These are phyloP conservation scores for Sebastes fasciatus DNA, from an alignment of 2,113 vertebrate species.

Conservation along the genomic window DNA sequence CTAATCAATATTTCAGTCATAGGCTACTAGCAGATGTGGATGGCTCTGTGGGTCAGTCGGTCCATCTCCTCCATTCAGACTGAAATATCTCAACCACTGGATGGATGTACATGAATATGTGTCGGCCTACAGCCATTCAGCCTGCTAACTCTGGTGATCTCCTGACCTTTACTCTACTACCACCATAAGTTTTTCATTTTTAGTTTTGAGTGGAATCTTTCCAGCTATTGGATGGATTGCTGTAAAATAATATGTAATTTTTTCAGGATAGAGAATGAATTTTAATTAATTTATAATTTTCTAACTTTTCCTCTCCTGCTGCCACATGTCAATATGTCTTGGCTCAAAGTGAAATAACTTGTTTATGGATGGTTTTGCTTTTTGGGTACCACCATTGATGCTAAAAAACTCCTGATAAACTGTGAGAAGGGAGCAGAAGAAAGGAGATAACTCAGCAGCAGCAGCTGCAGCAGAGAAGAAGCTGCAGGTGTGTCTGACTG, in stretches of 20 bases:
- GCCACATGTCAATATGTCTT: neutral
- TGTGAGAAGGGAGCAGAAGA: too few species aligned
- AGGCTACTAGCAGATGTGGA: neutral
- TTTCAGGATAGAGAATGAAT: neutral
- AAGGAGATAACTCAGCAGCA: too few species aligned
- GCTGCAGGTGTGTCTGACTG: too few species aligned
- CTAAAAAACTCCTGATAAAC: neutral
- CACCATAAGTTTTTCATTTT: neutral
- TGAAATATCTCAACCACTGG: constrained; percentile 1
- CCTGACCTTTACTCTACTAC: neutral
- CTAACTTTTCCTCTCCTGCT: neutral
- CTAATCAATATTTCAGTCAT: neutral
- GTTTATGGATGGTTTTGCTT: too few species aligned
- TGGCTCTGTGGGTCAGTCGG: neutral
- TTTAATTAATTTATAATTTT: neutral
- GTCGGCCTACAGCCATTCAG: neutral
- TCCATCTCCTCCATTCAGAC: neutral
- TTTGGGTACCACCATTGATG: neutral
- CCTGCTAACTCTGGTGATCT: neutral
- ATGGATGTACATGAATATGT: neutral
- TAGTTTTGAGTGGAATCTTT: neutral
- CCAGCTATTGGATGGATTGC: neutral
- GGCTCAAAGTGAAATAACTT: neutral
- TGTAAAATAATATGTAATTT: neutral
- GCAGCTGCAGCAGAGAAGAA: too few species aligned